Percentiles rank a stretch among this genome's conserved stretches.
These are phyloP conservation scores for Phymastichus coffea DNA, from an alignment of 1,140 invertebrate genomes.

Conservation along the genomic window DNA sequence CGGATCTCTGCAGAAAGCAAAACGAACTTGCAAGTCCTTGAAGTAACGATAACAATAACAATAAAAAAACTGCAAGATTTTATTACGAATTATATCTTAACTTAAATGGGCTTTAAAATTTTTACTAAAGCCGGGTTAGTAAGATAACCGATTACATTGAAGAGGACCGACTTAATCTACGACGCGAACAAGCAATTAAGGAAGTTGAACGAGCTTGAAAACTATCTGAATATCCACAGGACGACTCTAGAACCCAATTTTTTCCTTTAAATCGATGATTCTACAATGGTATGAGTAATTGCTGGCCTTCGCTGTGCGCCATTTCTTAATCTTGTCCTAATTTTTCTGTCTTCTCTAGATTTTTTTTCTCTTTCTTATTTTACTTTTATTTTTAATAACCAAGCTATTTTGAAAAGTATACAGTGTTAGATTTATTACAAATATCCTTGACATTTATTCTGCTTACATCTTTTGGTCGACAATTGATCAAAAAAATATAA, in stretches of 20 bases:
- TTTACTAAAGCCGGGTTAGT: too few species aligned
- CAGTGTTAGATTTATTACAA: too few species aligned
- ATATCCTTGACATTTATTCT: too few species aligned
- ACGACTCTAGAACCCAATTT: constrained; percentile 10
- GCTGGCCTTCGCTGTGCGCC: constrained; percentile 37
- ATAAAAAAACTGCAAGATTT: too few species aligned
- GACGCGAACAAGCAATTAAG: constrained; percentile 15
- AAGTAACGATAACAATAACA: too few species aligned
- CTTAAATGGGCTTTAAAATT: too few species aligned
- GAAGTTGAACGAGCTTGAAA: constrained; percentile 25
- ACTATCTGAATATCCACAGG: neutral
- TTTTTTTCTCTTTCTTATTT: constrained; percentile 7
- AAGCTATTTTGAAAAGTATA: too few species aligned
- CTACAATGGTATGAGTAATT: constrained; percentile 49
- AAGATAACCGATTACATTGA: constrained; percentile 6
- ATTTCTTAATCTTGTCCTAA: constrained; percentile 30
- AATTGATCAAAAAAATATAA: too few species aligned
- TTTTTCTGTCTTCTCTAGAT: constrained; percentile 34
- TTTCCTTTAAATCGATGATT: constrained; percentile 4
- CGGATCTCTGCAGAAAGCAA: too few species aligned
- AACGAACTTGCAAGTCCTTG: constrained; percentile 16
- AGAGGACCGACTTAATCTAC: constrained; percentile 15
- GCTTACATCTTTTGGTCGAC: too few species aligned
- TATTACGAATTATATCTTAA: too few species aligned
- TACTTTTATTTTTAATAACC: too few species aligned